Evolutionary conservation across 2,797 vertebrate genomes (phyloP), one percentile per base, ranked within the genome.

Genomic region (Gymnoscopelus braueri): DNA sequence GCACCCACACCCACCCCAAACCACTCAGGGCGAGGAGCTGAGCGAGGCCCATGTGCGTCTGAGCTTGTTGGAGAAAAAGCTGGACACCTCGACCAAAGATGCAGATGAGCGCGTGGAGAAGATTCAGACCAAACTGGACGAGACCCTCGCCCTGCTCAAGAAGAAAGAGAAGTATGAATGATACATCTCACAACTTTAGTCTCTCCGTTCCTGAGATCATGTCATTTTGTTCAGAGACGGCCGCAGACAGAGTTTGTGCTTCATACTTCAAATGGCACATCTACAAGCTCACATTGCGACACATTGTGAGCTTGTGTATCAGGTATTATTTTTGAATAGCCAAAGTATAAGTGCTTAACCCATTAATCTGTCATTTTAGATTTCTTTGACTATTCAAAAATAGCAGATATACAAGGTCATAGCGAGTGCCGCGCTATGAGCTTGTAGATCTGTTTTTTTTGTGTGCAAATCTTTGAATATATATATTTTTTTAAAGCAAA

Each of bases 51-150:
- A 91, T 0, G 96, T 99, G 58, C 93, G 98, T 2, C 93, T 99
- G 62, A 98, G 97, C 74, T 94, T 99, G 1, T 83, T 99, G 91
- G 98, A 99, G 91, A 99, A 97, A 92, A 99, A 99, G 88, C 88
- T 99, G 82, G 98, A 99, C 93, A 97, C 95, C 0, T 95, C 97
- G 0, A 96, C 97, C 78, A 97, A 95, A 84, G 98, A 99, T 0
- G 97, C 98, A 0, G 97, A 99, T 0, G 98, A 99, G 29, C 93
- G 97, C 0, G 97, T 97, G 62, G 98, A 99, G 55, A 99, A 98
- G 90, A 98, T 99, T 71, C 98, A 99, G 92, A 96, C 91, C 0
- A 94, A 94, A 78, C 80, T 98, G 87, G 95, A 96, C 0, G 96
- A 99, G 75, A 97, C 95, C 5, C 93, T 96, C 14, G 74, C 94